Base-by-base conservation (phyloP, 2,113 vertebrate species). In the Columba livia region DNA sequence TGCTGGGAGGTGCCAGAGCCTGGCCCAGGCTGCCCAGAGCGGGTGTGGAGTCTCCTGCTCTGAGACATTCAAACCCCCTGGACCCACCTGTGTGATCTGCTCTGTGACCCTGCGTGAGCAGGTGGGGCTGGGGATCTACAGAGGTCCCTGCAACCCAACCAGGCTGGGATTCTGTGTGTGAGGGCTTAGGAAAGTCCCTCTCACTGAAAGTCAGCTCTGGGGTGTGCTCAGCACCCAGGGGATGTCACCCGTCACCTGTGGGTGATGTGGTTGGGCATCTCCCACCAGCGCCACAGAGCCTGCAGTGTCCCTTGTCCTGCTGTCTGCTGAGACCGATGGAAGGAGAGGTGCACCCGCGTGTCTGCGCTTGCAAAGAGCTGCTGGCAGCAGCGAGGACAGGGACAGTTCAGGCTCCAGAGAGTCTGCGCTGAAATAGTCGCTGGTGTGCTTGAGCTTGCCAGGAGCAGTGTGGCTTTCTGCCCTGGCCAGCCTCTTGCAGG, bases 201-300 rank as follows among this genome's bases (percentile, higher is more conserved):
- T 2, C 2, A 1, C n/a, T n/a, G 28, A 25, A 20, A 38, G 38
- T 10, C 48, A 11, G 48, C 78, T 51, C 57, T 60, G 38, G 65
- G 42, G 32, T n/a, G 16, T 36, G 42, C n/a, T 25, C 2, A 47
- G 72, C 29, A 31, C 13, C 38, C 10, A 0, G 69, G 51, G 8
- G 6, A 4, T 6, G 61, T 65, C 60, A 47, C 56, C 56, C 34
- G 18, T 36, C 31, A 51, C 36, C 38, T 11, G 32, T 1, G 12
- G 64, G 14, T 71, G 60, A n/a, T 4, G 1, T 32, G 31, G 9
- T 26, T 40, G 57, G 32, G n/a, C 40, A 25, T 50, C 50, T 82
- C 48, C 53, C 62, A 44, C 3, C 1, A 0, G 6, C 6, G 26
- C 3, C 0, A 31, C n/a, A 17, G 12, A 9, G 18, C 54, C 54